Percentiles rank a stretch among this genome's conserved stretches.
phyloP scores from a whole-genome alignment of 2,888 invertebrate species.

The Chrysina gloriosa region DNA sequence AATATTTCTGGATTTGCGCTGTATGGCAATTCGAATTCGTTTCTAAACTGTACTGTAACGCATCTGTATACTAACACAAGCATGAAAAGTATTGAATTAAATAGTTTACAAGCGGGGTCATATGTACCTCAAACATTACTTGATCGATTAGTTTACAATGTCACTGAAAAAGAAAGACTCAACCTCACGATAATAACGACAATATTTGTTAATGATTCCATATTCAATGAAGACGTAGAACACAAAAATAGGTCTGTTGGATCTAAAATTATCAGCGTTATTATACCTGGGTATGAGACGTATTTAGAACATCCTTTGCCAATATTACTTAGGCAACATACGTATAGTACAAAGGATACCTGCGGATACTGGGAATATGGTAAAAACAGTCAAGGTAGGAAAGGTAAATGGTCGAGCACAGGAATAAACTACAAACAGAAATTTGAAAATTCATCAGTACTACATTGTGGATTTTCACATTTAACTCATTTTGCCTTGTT shows the following conservation, averaged over 20 bases:
- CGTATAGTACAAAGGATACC: constrained; percentile 57
- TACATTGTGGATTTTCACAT: constrained; percentile 69
- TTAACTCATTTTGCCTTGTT: constrained; percentile 72
- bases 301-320: constrained; percentile 70
- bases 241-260: constrained; percentile 57
- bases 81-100: constrained; percentile 57
- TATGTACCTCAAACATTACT: constrained; percentile 56
- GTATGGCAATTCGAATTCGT: constrained; percentile 53
- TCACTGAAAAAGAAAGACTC: constrained; percentile 39
- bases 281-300: constrained; percentile 69
- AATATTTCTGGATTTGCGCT: constrained; percentile 69
- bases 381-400: constrained; percentile 53
- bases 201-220: constrained; percentile 57
- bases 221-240: constrained; percentile 55
- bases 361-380: constrained; percentile 72
- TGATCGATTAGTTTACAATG: constrained; percentile 46
- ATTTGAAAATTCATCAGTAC: constrained; percentile 59
- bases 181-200: constrained; percentile 54
- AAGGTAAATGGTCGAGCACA: constrained; percentile 69
- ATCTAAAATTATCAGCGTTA: constrained; percentile 71
- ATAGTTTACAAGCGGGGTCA: constrained; percentile 55
- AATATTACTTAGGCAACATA: constrained; percentile 66
- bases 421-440: constrained; percentile 66
- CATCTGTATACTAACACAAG: constrained; percentile 66
- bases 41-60: constrained; percentile 63